Percentiles rank a stretch among this genome's conserved stretches.
Evolutionary conservation across 1,140 invertebrate species (phyloP).

Genomic region (Grapholita molesta): DNA sequence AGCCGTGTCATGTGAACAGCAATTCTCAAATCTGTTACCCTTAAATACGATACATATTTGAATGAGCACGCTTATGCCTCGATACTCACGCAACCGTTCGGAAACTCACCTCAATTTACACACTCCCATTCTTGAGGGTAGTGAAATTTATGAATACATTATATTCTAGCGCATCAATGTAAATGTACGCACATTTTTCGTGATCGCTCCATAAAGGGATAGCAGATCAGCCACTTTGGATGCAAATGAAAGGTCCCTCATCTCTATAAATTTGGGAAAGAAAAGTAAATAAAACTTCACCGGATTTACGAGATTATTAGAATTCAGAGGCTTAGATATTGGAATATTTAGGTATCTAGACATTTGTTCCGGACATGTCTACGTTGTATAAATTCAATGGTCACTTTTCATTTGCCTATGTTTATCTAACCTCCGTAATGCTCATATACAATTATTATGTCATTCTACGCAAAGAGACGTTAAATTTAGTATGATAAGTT

Average conservation of each 20-base stretch:
- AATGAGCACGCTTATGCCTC: too few species aligned
- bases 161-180: slow-evolving; percentile 20
- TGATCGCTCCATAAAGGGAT: slow-evolving; percentile 20
- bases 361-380: background rate
- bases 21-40: too few species aligned
- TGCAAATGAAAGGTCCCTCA: slow-evolving; percentile 20
- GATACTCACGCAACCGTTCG: background rate
- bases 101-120: background rate
- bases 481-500: too few species aligned
- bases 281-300: slow-evolving; percentile 14
- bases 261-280: slow-evolving; percentile 15
- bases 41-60: too few species aligned
- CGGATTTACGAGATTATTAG: slow-evolving; percentile 1
- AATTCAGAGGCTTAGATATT: background rate
- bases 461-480: too few species aligned
- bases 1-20: too few species aligned
- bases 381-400: too few species aligned
- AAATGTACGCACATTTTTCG: slow-evolving; percentile 19
- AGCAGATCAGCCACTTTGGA: slow-evolving; percentile 22
- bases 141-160: slow-evolving; percentile 22
- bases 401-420: too few species aligned
- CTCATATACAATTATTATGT: too few species aligned
- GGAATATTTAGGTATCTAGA: background rate
- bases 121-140: slow-evolving; percentile 5
- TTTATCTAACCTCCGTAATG: too few species aligned